phyloP scores from a whole-genome alignment of 2,888 invertebrate species.

The Cryptus armator region DNA sequence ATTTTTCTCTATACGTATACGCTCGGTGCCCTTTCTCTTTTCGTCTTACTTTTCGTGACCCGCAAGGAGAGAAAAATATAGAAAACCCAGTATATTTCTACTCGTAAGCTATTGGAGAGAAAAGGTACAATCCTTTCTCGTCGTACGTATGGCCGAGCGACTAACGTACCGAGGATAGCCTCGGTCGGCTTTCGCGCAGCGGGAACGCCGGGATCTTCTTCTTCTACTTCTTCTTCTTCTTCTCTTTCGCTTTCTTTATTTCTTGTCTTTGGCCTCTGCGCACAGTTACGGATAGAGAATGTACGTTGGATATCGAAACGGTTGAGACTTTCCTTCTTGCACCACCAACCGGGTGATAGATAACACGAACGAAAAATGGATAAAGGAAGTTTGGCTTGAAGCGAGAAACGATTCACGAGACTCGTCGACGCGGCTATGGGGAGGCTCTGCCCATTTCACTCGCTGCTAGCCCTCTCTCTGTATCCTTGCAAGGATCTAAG shows the following conservation, averaged over 20 bases:
- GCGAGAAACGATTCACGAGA: slow-evolving; percentile 67
- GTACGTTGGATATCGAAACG: slow-evolving; percentile 39
- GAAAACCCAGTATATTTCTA: slow-evolving; percentile 52
- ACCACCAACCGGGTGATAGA: slow-evolving; percentile 64
- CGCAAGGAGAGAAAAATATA: background rate
- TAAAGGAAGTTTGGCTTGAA: slow-evolving; percentile 67
- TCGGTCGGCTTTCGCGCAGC: slow-evolving; percentile 25
- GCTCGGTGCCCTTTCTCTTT: slow-evolving; percentile 3
- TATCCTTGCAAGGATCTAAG: slow-evolving; percentile 57
- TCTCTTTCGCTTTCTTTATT: background rate
- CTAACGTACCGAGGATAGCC: slow-evolving; percentile 53
- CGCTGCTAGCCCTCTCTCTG: slow-evolving; percentile 30
- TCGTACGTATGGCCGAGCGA: slow-evolving; percentile 62
- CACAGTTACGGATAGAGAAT: background rate
- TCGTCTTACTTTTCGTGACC: slow-evolving; percentile 18
- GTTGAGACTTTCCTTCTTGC: background rate
- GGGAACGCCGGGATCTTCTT: slow-evolving; percentile 2
- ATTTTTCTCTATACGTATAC: slow-evolving; percentile 5
- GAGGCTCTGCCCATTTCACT: slow-evolving; percentile 46
- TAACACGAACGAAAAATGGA: slow-evolving; percentile 68
- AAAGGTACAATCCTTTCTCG: slow-evolving; percentile 62
- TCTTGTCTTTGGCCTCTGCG: slow-evolving; percentile 4
- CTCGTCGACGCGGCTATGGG: slow-evolving; percentile 30
- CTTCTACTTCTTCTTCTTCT: slow-evolving; percentile 7
- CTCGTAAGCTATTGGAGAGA: slow-evolving; percentile 55